A percentile compares a stretch with the other conserved stretches of the same genome.
These are phyloP conservation scores for Aplysia californica DNA, from an alignment of 1,140 invertebrate species.

Conservation along the genomic window DNA sequence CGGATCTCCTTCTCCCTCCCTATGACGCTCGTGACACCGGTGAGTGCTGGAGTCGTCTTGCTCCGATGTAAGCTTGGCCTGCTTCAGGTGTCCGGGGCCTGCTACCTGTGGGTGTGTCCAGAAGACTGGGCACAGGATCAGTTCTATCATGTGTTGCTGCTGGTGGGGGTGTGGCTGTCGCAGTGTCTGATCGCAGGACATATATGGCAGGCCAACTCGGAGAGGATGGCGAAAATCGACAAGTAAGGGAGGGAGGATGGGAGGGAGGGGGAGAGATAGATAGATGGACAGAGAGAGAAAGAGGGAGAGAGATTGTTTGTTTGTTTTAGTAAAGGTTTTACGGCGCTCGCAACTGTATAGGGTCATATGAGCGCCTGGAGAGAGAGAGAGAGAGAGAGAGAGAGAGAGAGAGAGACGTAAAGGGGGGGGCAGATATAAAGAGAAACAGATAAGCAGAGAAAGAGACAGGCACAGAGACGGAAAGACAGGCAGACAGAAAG, in stretches of 20 bases:
- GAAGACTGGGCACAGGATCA: constrained; percentile 27
- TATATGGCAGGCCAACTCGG: constrained; percentile 97
- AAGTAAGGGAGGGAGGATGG: constrained; percentile 70
- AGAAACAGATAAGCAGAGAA: too few species aligned
- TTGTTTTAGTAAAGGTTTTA: too few species aligned
- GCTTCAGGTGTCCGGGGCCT: constrained; percentile 28
- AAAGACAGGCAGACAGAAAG: too few species aligned
- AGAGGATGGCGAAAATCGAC: constrained; percentile 95
- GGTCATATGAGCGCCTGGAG: too few species aligned
- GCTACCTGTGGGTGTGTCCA: constrained; percentile 49
- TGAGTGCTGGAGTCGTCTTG: constrained; percentile 45
- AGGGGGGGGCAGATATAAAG: background rate
- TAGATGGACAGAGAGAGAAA: too few species aligned
- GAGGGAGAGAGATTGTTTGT: too few species aligned
- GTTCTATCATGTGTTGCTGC: constrained; percentile 65
- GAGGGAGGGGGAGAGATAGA: too few species aligned
- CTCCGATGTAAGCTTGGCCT: constrained; percentile 38
- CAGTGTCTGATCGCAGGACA: constrained; percentile 97
- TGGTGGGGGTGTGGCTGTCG: constrained; percentile 84
- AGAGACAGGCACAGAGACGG: too few species aligned
- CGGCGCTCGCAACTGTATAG: too few species aligned
- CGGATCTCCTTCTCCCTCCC: constrained; percentile 62
- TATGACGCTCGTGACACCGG: constrained; percentile 53
- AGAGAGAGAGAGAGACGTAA: too few species aligned
- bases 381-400: too few species aligned